Evolutionary conservation across 2,113 vertebrate species (phyloP).

Genomic region (Chlamydotis undulata): DNA sequence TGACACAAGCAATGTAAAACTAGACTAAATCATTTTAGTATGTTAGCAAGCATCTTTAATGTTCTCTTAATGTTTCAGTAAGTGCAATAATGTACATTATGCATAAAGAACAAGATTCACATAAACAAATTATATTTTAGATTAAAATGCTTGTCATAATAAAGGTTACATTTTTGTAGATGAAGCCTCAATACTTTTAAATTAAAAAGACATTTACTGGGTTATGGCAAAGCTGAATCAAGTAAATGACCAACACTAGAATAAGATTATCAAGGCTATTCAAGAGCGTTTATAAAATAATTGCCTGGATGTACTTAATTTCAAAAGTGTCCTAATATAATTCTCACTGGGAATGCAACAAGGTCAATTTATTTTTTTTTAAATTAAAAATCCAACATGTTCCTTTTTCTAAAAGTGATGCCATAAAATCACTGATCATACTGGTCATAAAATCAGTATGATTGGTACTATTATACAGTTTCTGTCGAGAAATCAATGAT

Average conservation of each 20-base stretch:
- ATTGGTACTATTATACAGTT: slow-evolving; percentile 18
- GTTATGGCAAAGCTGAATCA: background rate
- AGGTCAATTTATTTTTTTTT: background rate
- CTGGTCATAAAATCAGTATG: background rate
- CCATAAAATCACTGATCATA: background rate
- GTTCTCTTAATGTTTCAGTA: background rate
- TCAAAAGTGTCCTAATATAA: background rate
- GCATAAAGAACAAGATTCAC: background rate
- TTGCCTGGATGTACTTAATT: slow-evolving; percentile 7
- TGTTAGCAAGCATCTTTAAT: background rate
- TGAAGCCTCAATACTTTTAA: background rate
- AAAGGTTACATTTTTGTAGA: background rate
- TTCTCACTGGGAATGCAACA: background rate
- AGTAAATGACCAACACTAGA: slow-evolving; percentile 9
- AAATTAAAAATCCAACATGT: background rate
- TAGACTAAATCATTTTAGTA: background rate
- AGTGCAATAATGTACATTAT: background rate
- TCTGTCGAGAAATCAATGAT: background rate
- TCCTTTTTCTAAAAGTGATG: background rate
- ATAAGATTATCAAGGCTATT: background rate
- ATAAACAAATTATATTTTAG: background rate
- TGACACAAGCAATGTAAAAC: background rate
- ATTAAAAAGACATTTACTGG: slow-evolving; percentile 9
- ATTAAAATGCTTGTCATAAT: background rate
- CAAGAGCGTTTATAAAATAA: slow-evolving; percentile 33